Base-by-base conservation (phyloP, 2,113 vertebrate species). In the Leptodactylus fuscus region DNA sequence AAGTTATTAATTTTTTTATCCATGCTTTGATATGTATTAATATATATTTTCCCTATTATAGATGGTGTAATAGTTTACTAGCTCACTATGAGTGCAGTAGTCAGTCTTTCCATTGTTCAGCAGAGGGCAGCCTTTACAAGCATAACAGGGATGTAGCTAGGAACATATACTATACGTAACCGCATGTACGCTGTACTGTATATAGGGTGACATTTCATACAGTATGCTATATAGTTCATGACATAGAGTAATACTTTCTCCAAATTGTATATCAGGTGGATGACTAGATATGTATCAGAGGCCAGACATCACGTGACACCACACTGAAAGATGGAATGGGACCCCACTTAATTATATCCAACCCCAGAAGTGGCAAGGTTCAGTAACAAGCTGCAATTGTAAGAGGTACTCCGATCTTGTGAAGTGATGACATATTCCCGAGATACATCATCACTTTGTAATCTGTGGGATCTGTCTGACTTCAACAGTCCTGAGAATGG, bases 41-140 rank as follows among this genome's bases (percentile, higher is more conserved):
- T 12, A 27, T 60, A 60, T 11, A 24, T 1, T 60, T 60, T 60
- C n/a, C 12, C 10, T 22, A 55, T 2, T 24, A 11, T 60, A 44
- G 41, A 44, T 5, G 41, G 41, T 9, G 41, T n/a, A n/a, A n/a
- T n/a, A n/a, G n/a, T n/a, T n/a, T n/a, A n/a, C n/a, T n/a, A n/a
- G n/a, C n/a, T n/a, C n/a, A n/a, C n/a, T n/a, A n/a, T 13, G 58
- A 27, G n/a, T 60, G n/a, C 73, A 62, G n/a, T n/a, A n/a, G 60
- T 34, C 36, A 5, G 49, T 51, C 20, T 41, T 22, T 24, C 22
- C 16, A n/a, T 24, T 85, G 27, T 70, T 69, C 83, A 85, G 44
- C 74, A 85, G 83, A 78, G 74, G 83, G 83, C 83, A 85, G 83
- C 60, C 83, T 85, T 55, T 29, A 79, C 83, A 32, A 77, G 55